Percentiles rank a stretch among this genome's conserved stretches.
phyloP scores from a whole-genome alignment of 2,888 invertebrate genomes.

The Eulithis testata region DNA sequence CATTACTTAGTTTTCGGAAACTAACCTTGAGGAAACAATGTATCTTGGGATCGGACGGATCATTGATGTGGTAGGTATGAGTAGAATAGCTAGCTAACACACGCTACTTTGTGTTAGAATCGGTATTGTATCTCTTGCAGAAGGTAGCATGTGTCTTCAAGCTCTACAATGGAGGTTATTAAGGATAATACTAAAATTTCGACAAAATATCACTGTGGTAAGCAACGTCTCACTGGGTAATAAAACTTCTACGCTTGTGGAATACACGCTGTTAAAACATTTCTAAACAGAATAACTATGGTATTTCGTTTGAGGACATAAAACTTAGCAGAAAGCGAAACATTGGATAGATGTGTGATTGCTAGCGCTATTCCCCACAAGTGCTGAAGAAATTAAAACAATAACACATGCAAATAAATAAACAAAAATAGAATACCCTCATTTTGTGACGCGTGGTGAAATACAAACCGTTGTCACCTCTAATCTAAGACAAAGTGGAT shows the following conservation, averaged over 20 bases:
- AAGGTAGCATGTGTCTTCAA: slow-evolving; percentile 25
- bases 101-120: slow-evolving; percentile 10
- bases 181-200: slow-evolving; percentile 37
- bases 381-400: slow-evolving; percentile 26
- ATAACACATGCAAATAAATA: slow-evolving; percentile 38
- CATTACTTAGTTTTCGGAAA: background rate
- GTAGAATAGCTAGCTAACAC: slow-evolving; percentile 9
- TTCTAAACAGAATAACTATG: background rate
- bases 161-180: slow-evolving; percentile 30
- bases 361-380: slow-evolving; percentile 23
- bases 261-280: slow-evolving; percentile 13
- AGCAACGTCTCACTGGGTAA: slow-evolving; percentile 35
- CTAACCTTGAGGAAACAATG: background rate
- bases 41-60: slow-evolving; percentile 13
- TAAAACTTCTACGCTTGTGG: slow-evolving; percentile 24
- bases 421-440: slow-evolving; percentile 31
- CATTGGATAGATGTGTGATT: background rate
- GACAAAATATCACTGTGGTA: slow-evolving; percentile 31
- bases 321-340: slow-evolving; percentile 10
- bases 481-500: slow-evolving; percentile 25
- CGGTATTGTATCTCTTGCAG: background rate
- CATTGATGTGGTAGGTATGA: slow-evolving; percentile 6
- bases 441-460: slow-evolving; percentile 27
- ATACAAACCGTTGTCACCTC: slow-evolving; percentile 18
- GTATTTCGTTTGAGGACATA: background rate